Evolutionary conservation across 2,888 invertebrate genomes (phyloP).

Genomic region (Boloria euphrosyne): DNA sequence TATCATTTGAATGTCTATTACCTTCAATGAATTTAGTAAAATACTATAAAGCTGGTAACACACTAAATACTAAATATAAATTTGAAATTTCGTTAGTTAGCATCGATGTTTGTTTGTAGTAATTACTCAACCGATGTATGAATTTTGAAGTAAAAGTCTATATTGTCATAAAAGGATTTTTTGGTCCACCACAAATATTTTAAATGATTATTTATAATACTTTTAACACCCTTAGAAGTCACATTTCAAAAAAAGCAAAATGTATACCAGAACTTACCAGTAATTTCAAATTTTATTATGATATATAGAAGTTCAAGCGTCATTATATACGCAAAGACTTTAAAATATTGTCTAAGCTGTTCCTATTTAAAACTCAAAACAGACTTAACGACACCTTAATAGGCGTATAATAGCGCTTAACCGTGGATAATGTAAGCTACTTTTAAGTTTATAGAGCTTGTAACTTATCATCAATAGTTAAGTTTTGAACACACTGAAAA

Average conservation of each 20-base stretch:
- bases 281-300: no score
- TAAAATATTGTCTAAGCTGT: neutral
- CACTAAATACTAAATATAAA: neutral
- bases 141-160: no score
- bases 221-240: no score
- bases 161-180: no score
- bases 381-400: constrained; percentile 15
- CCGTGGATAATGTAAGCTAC: constrained; percentile 19
- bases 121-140: no score
- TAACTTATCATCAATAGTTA: constrained; percentile 11
- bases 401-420: constrained; percentile 21
- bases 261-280: no score
- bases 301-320: neutral
- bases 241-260: no score
- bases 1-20: constrained; percentile 21
- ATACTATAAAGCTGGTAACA: constrained; percentile 10
- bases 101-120: no score
- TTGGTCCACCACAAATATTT: no score
- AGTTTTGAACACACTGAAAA: constrained; percentile 7
- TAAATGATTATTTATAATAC: no score
- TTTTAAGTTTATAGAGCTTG: constrained; percentile 9
- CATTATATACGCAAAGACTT: neutral
- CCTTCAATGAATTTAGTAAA: constrained; percentile 14
- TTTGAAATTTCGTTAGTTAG: neutral
- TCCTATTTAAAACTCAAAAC: neutral